These are phyloP conservation scores for Danio tinwini DNA, from an alignment of 2,797 vertebrate genomes.

Conservation along the genomic window DNA sequence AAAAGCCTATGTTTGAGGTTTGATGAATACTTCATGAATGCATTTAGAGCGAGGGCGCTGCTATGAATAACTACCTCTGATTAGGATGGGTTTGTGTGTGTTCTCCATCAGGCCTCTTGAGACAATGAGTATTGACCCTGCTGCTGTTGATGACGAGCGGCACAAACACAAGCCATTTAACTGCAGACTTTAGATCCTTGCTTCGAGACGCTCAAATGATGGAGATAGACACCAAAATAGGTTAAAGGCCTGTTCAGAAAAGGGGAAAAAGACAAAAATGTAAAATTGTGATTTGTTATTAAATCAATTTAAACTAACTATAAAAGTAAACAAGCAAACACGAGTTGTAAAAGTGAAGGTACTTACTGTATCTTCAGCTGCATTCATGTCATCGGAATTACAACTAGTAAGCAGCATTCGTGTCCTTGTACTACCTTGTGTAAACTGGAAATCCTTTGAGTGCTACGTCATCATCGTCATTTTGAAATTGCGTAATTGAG, in stretches of 20 bases:
- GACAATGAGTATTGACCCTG: constrained; percentile 35
- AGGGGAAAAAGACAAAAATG: neutral
- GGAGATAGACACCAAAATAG: neutral
- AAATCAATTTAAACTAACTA: neutral
- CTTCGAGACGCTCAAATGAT: neutral
- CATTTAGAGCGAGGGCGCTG: constrained; percentile 46
- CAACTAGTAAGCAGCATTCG: no score
- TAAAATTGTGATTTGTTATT: neutral
- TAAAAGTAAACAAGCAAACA: no score
- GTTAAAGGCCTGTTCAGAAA: neutral
- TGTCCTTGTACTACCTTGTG: no score
- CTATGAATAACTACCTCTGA: constrained; percentile 55
- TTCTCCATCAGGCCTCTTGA: constrained; percentile 36
- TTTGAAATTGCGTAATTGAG: no score
- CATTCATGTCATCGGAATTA: no score
- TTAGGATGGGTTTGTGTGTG: constrained; percentile 46
- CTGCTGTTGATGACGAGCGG: constrained; percentile 50
- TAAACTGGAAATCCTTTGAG: no score
- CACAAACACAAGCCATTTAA: constrained; percentile 28
- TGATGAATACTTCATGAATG: constrained; percentile 61
- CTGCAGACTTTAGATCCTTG: constrained; percentile 33
- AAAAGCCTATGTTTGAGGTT: constrained; percentile 50
- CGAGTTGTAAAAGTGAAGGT: neutral
- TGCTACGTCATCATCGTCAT: no score
- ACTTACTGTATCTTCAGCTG: neutral